phyloP scores from a whole-genome alignment of 2,113 vertebrate species.

The Channa argus region DNA sequence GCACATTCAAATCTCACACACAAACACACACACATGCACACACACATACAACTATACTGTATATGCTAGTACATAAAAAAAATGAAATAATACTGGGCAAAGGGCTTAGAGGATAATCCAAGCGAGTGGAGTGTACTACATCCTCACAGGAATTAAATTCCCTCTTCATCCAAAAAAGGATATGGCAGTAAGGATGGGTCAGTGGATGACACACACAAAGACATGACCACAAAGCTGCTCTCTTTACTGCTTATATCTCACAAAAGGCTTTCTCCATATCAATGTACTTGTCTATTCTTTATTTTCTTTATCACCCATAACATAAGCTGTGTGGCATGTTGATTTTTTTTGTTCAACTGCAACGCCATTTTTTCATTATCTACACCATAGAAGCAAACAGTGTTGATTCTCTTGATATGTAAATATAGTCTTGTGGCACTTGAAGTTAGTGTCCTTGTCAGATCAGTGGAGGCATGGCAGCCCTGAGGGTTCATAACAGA shows the following conservation, averaged over 20 bases:
- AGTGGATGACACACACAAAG: slow-evolving; percentile 47
- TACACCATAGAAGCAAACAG: not conserved
- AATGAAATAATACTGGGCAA: slow-evolving; percentile 80
- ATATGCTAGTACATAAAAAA: slow-evolving; percentile 47
- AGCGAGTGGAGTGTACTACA: slow-evolving; percentile 72
- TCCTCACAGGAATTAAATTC: slow-evolving; percentile 79
- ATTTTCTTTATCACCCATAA: not conserved
- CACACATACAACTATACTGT: slow-evolving; percentile 1
- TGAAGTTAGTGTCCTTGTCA: slow-evolving; percentile 48
- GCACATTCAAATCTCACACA: slow-evolving; percentile 40
- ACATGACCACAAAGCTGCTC: slow-evolving; percentile 41
- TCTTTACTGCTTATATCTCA: slow-evolving; percentile 25
- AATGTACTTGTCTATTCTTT: not conserved
- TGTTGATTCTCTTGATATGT: slow-evolving; percentile 37
- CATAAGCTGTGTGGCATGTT: not conserved
- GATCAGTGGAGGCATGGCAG: slow-evolving; percentile 35
- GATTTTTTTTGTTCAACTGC: not conserved
- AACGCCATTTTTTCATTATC: not conserved
- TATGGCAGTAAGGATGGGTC: slow-evolving; percentile 60
- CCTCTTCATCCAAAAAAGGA: slow-evolving; percentile 70
- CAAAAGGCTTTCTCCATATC: not conserved
- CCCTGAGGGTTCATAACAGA: slow-evolving; percentile 35
- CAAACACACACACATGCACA: slow-evolving; percentile 18
- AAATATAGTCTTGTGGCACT: slow-evolving; percentile 40
- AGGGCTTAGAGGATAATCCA: slow-evolving; percentile 83